Evolutionary conservation across 2,888 invertebrate species (phyloP).

Genomic region (Epinotia ramella): DNA sequence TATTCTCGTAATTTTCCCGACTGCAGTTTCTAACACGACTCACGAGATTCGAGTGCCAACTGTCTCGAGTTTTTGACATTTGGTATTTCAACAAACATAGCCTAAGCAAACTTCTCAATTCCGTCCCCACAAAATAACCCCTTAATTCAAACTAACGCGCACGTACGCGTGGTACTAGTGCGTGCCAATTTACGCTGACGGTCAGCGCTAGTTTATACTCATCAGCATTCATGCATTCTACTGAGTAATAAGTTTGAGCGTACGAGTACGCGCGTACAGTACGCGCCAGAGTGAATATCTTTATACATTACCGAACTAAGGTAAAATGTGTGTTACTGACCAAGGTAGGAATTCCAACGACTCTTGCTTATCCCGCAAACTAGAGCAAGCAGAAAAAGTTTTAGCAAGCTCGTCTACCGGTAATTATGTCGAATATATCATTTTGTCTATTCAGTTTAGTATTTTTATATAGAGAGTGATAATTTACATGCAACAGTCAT

Average conservation of each 20-base stretch:
- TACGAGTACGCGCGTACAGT: neutral
- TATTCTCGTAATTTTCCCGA: neutral
- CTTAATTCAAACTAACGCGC: neutral
- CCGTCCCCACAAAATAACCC: neutral
- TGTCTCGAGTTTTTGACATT: neutral
- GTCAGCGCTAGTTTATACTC: neutral
- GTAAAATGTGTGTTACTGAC: conserved; percentile 87
- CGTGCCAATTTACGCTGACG: neutral
- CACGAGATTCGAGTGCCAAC: neutral
- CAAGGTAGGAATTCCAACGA: conserved; percentile 92
- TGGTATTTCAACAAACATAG: neutral
- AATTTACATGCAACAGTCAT: conserved; percentile 25
- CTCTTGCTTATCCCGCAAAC: conserved; percentile 92
- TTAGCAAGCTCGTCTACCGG: conserved; percentile 59
- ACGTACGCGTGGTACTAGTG: neutral
- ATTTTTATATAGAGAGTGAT: conserved; percentile 18
- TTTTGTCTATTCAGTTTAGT: conserved; percentile 17
- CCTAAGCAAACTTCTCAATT: neutral
- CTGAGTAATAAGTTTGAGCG: neutral
- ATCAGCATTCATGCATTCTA: neutral
- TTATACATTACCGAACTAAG: conserved; percentile 60
- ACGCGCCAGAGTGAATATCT: neutral
- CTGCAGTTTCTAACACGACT: neutral
- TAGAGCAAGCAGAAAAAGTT: conserved; percentile 79
- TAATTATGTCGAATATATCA: conserved; percentile 6